Percentiles rank a stretch among this genome's conserved stretches.
Evolutionary conservation across 2,113 vertebrate genomes (phyloP).

Genomic region (human): GRCh38 chr11:1389001-1389500

Average conservation of each 20-base stretch:
- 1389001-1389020: neutral
- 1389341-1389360: neutral
- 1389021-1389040: neutral
- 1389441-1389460: neutral
- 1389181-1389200: neutral
- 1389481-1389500: neutral
- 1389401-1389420: neutral
- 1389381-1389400: neutral
- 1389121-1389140: neutral
- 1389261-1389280: neutral
- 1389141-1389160: neutral
- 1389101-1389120: neutral
- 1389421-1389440: neutral
- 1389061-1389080: neutral
- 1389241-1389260: neutral
- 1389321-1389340: neutral
- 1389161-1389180: neutral
- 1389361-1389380: neutral
- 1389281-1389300: neutral
- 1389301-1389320: neutral
- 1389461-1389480: neutral
- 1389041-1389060: neutral
- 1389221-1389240: no score
- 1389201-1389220: no score
- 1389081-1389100: neutral